Evolutionary conservation across 2,113 vertebrate genomes (phyloP), one percentile per base, ranked within the genome.

Genomic region (Cathartes aura): DNA sequence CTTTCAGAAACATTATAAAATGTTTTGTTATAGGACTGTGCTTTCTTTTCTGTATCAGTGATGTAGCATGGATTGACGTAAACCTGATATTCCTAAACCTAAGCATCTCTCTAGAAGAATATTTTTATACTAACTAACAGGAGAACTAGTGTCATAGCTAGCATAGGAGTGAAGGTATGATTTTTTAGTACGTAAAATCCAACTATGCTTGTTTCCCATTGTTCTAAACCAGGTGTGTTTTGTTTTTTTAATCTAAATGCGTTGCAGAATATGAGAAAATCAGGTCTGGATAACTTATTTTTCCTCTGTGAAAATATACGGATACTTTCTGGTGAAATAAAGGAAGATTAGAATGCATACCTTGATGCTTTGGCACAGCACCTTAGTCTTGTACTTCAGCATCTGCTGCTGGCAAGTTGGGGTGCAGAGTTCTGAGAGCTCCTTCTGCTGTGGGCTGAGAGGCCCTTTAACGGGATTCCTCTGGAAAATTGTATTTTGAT

Each of bases 261-360:
- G 1, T 67, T 50, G 19, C 24, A 83, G 64, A 74, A 42, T 7
- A 38, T 22, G 16, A 60, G 22, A 24, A 84, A 84, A 82, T 13
- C n/a, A 15, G 11, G 5, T 74, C 59, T 59, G 59, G 19, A 38
- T 6, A 53, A 52, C 15, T 58, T 36, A 3, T 6, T 60, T 90
- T 62, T 56, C 11, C 47, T 75, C 8, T 0, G 0, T 11, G 20
- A 80, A 82, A 60, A 50, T 2, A 9, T 0, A 19, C 0, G 0
- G 15, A 3, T 47, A 5, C 4, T 6, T 53, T 81, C 34, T 82
- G 8, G 8, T 62, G 63, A 32, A 27, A 8, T 3, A 5, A 64
- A 60, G 62, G 12, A 4, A 42, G 34, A 32, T 72, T 5, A 7
- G 12, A 48, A 67, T 3, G 24, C 62, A 3, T 8, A 43, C 22